Evolutionary conservation across 1,140 invertebrate species (phyloP).

Genomic region (Drosophila navojoa): DNA sequence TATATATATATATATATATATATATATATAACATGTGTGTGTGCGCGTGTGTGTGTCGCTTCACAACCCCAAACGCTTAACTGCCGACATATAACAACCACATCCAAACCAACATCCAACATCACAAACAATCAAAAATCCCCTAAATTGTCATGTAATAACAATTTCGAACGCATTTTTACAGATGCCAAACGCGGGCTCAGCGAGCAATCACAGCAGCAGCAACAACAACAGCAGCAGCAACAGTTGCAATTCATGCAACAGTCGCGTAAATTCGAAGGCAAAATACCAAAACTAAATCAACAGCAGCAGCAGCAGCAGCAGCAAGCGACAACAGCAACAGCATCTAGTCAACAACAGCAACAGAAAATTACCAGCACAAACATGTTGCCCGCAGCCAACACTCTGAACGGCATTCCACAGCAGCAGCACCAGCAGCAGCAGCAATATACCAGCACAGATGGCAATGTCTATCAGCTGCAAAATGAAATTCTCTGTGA

Average conservation of each 20-base stretch:
- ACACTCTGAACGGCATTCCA: conserved; percentile 79
- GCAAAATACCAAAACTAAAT: conserved; percentile 82
- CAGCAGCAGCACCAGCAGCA: conserved; percentile 64
- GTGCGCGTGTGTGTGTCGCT: conserved; percentile 51
- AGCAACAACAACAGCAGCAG: conserved; percentile 39
- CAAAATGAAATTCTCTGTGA: conserved; percentile 82
- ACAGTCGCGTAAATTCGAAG: conserved; percentile 78
- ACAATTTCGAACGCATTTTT: conserved; percentile 59
- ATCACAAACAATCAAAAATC: conserved; percentile 8
- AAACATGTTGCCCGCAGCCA: conserved; percentile 79
- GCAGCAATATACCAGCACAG: conserved; percentile 62
- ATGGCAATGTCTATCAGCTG: conserved; percentile 77
- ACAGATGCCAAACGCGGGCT: conserved; percentile 68
- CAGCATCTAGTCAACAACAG: conserved; percentile 64
- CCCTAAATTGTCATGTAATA: conserved; percentile 18
- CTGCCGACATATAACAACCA: conserved; percentile 35
- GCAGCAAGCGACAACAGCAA: conserved; percentile 74
- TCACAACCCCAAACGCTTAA: conserved; percentile 39
- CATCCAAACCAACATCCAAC: conserved; percentile 35
- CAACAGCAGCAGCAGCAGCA: conserved; percentile 51
- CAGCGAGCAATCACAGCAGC: conserved; percentile 58
- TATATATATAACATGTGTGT: conserved; percentile 26
- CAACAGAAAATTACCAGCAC: conserved; percentile 57
- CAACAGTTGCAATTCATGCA: conserved; percentile 74
- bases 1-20: background rate